A percentile compares a stretch with the other conserved stretches of the same genome.
Conservation (phyloP, 2,797 vertebrate species). For the Takifugu rubripes region DNA sequence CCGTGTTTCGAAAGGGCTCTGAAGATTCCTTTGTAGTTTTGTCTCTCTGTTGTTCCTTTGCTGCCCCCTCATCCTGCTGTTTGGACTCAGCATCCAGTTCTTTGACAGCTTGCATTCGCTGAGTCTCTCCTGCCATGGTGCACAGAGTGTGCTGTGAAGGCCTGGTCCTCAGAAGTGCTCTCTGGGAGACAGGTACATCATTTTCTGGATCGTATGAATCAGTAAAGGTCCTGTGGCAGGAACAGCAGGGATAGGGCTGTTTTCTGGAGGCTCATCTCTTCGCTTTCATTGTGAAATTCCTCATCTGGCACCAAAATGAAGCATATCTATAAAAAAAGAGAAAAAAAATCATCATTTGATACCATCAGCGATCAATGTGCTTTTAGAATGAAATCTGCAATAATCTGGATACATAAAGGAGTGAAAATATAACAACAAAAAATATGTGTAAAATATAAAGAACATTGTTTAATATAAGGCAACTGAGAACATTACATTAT, state of each 20-base stretch:
- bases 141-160: slow-evolving; percentile 70
- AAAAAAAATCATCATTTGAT: slow-evolving; percentile 28
- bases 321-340: slow-evolving; percentile 58
- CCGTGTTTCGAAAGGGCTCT: slow-evolving; percentile 68
- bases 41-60: slow-evolving; percentile 74
- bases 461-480: background rate
- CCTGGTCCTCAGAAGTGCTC: slow-evolving; percentile 75
- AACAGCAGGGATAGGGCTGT: slow-evolving; percentile 66
- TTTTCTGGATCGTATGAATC: slow-evolving; percentile 62
- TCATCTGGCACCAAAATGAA: slow-evolving; percentile 59
- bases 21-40: slow-evolving; percentile 75
- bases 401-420: no score
- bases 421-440: no score
- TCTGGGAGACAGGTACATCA: slow-evolving; percentile 76
- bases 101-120: slow-evolving; percentile 79
- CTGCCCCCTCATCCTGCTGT: slow-evolving; percentile 77
- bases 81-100: slow-evolving; percentile 77
- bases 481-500: no score
- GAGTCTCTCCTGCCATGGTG: slow-evolving; percentile 92
- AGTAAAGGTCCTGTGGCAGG: slow-evolving; percentile 65
- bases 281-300: slow-evolving; percentile 57
- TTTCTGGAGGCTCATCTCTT: slow-evolving; percentile 72
- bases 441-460: background rate
- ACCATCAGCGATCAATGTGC: background rate
- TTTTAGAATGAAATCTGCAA: no score